Percentiles rank a stretch among this genome's conserved stretches.
Evolutionary conservation across 2,113 vertebrate genomes (phyloP).

Genomic region (Xenus cinereus): DNA sequence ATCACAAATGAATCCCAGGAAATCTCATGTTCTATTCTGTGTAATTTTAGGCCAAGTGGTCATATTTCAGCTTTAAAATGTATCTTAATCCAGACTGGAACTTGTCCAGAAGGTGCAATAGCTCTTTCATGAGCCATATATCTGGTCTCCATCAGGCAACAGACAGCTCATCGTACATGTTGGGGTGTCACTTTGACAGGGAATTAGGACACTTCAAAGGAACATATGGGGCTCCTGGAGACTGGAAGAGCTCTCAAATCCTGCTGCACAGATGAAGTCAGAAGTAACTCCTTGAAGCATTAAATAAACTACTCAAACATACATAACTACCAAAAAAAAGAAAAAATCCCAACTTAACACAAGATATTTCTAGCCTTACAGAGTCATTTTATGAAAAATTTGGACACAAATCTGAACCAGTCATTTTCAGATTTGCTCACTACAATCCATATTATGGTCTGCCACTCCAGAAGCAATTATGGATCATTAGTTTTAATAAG

Average conservation of each 20-base stretch:
- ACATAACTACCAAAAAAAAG: not conserved
- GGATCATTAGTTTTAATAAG: slow-evolving; percentile 14
- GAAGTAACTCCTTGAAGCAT: not conserved
- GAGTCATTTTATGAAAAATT: not conserved
- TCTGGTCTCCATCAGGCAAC: not conserved
- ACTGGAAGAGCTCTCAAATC: not conserved
- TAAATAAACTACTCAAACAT: not conserved
- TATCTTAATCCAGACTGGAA: not conserved
- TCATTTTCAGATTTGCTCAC: not conserved
- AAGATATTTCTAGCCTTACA: not conserved
- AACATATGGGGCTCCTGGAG: not conserved
- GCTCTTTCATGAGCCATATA: not conserved
- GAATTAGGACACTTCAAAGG: not conserved
- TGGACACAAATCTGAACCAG: not conserved
- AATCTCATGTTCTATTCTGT: not conserved
- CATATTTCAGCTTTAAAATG: not conserved
- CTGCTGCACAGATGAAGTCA: not conserved
- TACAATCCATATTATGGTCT: not conserved
- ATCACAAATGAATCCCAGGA: not conserved
- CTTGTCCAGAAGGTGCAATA: not conserved
- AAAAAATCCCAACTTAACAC: not conserved
- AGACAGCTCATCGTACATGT: accelerated
- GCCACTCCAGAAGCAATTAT: not conserved
- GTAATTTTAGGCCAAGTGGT: not conserved
- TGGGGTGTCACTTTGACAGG: not conserved